Percentiles rank a stretch among this genome's conserved stretches.
These are phyloP conservation scores for Pseudonaja textilis DNA, from an alignment of 2,113 vertebrate genomes.

Conservation along the genomic window DNA sequence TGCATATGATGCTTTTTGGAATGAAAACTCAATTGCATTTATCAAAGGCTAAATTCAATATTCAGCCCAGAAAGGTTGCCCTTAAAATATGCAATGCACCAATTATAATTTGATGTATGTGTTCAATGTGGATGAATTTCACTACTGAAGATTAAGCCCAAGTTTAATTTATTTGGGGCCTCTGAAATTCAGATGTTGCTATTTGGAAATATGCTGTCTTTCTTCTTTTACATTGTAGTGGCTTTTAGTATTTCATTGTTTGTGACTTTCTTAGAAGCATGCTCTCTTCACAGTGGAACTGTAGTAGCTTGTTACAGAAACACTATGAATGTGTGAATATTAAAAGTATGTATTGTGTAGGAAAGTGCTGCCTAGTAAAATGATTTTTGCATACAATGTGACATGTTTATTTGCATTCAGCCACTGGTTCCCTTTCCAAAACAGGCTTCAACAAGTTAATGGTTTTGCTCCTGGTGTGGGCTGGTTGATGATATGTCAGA, in stretches of 20 bases:
- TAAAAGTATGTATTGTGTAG: slow-evolving; percentile 37
- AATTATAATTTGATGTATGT: not conserved
- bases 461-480: slow-evolving; percentile 43
- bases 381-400: slow-evolving; percentile 21
- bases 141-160: not conserved
- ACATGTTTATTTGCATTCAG: slow-evolving; percentile 40
- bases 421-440: slow-evolving; percentile 53
- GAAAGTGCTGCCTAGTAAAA: slow-evolving; percentile 51
- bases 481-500: slow-evolving; percentile 34
- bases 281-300: slow-evolving; percentile 24
- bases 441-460: slow-evolving; percentile 59
- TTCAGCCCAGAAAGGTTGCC: not conserved
- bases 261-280: slow-evolving; percentile 35
- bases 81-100: not conserved
- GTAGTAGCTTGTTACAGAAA: slow-evolving; percentile 41
- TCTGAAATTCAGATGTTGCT: not conserved
- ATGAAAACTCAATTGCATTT: not conserved
- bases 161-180: not conserved
- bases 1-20: not conserved
- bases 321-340: slow-evolving; percentile 39
- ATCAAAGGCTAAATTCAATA: not conserved
- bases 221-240: not conserved
- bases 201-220: not conserved
- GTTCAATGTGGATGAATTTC: not conserved
- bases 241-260: not conserved